Evolutionary conservation across 2,888 invertebrate species (phyloP).

Genomic region (Caenorhabditis uteleia): DNA sequence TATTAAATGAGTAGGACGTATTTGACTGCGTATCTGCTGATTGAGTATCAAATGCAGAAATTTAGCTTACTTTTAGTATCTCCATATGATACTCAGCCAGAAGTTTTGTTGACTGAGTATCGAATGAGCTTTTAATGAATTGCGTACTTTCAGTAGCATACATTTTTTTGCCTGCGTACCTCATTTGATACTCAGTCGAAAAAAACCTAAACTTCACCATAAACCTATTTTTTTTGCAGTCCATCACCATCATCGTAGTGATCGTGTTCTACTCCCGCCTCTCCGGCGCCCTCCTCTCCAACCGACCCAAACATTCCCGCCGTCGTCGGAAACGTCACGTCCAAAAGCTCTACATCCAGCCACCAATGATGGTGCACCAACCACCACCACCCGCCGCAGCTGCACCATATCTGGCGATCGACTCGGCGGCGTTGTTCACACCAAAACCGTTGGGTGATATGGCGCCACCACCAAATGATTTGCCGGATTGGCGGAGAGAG

Average conservation of each 20-base stretch:
- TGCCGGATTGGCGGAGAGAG: constrained; percentile 51
- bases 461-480: constrained; percentile 11
- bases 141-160: too few species aligned
- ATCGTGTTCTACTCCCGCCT: constrained; percentile 63
- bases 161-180: too few species aligned
- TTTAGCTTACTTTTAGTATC: too few species aligned
- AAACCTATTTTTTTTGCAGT: constrained; percentile 42
- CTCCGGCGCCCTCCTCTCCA: constrained; percentile 55
- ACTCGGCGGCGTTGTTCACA: constrained; percentile 16
- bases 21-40: too few species aligned
- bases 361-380: not conserved
- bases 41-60: too few species aligned
- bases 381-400: not conserved
- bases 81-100: too few species aligned
- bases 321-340: constrained; percentile 19
- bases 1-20: too few species aligned
- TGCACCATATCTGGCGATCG: constrained; percentile 15
- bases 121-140: too few species aligned
- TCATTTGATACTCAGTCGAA: not conserved
- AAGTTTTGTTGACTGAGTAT: too few species aligned
- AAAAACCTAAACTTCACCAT: not conserved
- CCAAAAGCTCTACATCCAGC: constrained; percentile 22
- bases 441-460: constrained; percentile 32
- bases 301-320: constrained; percentile 40
- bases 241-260: constrained; percentile 59